phyloP scores from a whole-genome alignment of 2,113 vertebrate species.

The Myiopsitta monachus region DNA sequence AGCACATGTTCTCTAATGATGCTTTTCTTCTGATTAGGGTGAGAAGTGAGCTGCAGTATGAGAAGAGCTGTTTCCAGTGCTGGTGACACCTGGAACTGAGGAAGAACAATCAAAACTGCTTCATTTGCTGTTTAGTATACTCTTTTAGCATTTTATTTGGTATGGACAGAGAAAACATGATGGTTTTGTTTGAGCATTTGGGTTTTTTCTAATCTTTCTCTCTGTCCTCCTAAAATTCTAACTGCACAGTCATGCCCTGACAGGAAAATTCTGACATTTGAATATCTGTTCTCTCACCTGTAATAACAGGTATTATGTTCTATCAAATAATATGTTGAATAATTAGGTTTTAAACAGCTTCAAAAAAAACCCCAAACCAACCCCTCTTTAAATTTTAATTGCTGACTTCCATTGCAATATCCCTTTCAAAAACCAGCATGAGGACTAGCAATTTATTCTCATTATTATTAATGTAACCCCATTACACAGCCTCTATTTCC shows the following conservation, averaged over 20 bases:
- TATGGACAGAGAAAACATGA: neutral
- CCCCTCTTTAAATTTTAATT: neutral
- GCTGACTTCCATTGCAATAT: neutral
- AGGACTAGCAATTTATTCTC: neutral
- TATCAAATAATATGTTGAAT: neutral
- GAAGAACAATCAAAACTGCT: neutral
- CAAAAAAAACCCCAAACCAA: neutral
- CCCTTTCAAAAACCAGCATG: neutral
- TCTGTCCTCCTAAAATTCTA: neutral
- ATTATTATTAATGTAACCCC: neutral
- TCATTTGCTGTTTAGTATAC: neutral
- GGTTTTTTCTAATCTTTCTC: neutral
- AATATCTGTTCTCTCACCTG: neutral
- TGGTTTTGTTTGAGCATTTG: neutral
- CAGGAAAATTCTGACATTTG: neutral
- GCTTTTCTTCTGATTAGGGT: neutral
- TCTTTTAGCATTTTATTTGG: neutral
- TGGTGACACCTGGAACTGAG: neutral
- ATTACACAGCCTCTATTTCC: neutral
- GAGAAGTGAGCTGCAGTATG: neutral
- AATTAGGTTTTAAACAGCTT: neutral
- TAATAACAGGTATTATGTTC: neutral
- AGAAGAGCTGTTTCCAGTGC: neutral
- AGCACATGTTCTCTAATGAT: neutral
- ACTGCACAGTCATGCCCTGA: neutral